Evolutionary conservation across 2,797 vertebrate species (phyloP).

Genomic region (Scolopax bukidnonensis): DNA sequence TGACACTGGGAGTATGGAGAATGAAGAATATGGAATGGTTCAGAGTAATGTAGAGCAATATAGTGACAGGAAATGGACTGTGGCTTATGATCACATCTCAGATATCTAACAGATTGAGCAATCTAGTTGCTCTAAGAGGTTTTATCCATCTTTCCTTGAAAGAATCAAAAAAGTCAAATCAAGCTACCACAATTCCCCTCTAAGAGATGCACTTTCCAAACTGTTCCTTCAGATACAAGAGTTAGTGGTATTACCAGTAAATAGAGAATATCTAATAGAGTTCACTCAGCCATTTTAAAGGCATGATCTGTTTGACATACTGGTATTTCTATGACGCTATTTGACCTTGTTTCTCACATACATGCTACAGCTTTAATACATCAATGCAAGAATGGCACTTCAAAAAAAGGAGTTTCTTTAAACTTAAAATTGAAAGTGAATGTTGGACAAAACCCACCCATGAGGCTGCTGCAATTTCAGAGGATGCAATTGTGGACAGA

Average conservation of each 20-base stretch:
- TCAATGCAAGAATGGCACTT: neutral
- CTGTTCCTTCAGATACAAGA: neutral
- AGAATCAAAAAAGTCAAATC: neutral
- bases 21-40: neutral
- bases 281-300: neutral
- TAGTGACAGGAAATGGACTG: neutral
- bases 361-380: neutral
- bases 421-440: neutral
- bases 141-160: neutral
- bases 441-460: neutral
- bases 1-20: accelerated
- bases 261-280: neutral
- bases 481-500: neutral
- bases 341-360: neutral
- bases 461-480: neutral
- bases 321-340: neutral
- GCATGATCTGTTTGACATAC: neutral
- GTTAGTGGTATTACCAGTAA: neutral
- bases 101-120: neutral
- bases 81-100: neutral
- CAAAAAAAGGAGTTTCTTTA: neutral
- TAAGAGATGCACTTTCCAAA: neutral
- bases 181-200: neutral
- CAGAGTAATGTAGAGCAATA: neutral
- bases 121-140: neutral